These are phyloP conservation scores for Camponotus vicinus DNA, from an alignment of 1,140 invertebrate genomes.

Conservation along the genomic window DNA sequence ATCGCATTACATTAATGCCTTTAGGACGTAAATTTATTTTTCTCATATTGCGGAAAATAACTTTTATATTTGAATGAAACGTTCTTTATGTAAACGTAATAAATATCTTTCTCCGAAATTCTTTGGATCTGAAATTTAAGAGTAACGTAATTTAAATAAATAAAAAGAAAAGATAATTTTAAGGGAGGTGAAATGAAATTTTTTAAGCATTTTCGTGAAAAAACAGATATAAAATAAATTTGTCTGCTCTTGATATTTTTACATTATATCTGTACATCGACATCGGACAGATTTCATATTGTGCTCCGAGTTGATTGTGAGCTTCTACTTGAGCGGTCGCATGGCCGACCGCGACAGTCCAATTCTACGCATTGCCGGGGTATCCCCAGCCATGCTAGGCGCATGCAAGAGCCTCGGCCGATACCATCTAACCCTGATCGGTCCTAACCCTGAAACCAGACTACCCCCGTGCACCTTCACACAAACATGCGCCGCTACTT, in stretches of 20 bases:
- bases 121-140: neutral
- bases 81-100: neutral
- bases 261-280: neutral
- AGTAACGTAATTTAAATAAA: neutral
- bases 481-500: slow-evolving; percentile 43
- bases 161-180: neutral
- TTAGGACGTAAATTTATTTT: slow-evolving; percentile 20
- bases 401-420: slow-evolving; percentile 49
- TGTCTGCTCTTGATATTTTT: neutral
- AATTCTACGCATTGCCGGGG: slow-evolving; percentile 53
- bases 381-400: slow-evolving; percentile 50
- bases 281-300: neutral
- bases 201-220: neutral
- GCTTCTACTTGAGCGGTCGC: slow-evolving; percentile 10
- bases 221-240: neutral
- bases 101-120: neutral
- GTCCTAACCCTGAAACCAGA: slow-evolving; percentile 58
- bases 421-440: slow-evolving; percentile 62
- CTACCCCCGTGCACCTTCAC: slow-evolving; percentile 40
- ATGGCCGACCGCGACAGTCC: slow-evolving; percentile 30
- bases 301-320: neutral
- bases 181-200: neutral
- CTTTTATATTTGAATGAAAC: neutral
- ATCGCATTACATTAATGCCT: neutral
- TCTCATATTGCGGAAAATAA: neutral